These are phyloP conservation scores for Colletes gigas DNA, from an alignment of 1,140 invertebrate species.

Conservation along the genomic window DNA sequence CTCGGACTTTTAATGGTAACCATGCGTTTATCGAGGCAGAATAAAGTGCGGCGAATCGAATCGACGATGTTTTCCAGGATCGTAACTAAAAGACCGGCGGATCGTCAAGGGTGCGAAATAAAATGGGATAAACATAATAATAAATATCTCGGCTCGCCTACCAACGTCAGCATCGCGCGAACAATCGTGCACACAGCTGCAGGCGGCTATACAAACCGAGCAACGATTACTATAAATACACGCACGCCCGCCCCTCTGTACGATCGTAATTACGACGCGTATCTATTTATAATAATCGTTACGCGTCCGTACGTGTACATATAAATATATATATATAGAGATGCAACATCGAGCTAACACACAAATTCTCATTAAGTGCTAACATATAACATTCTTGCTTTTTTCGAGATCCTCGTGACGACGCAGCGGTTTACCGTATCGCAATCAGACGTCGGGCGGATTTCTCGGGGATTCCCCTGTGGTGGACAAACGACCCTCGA, in stretches of 20 bases:
- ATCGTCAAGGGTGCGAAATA: background rate
- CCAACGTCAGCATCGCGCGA: conserved; percentile 70
- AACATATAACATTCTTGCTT: conserved; percentile 64
- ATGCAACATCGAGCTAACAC: conserved; percentile 70
- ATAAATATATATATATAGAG: conserved; percentile 6
- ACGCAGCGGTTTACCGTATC: conserved; percentile 64
- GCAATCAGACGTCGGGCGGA: conserved; percentile 65
- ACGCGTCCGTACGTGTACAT: conserved; percentile 5
- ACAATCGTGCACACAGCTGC: conserved; percentile 79
- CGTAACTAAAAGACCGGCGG: too few species aligned
- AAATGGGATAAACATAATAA: background rate
- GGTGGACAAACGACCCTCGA: conserved; percentile 45
- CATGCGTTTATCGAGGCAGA: too few species aligned
- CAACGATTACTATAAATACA: conserved; percentile 55
- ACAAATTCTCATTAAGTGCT: conserved; percentile 64
- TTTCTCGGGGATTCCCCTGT: conserved; percentile 61
- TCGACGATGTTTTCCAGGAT: background rate
- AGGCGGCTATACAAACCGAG: conserved; percentile 73
- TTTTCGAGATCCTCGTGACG: conserved; percentile 50
- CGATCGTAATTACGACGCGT: conserved; percentile 27
- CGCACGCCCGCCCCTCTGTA: conserved; percentile 25
- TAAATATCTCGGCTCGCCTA: conserved; percentile 59
- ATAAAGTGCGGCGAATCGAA: background rate
- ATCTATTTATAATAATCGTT: conserved; percentile 18
- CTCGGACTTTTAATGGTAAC: too few species aligned